Evolutionary conservation across 2,888 invertebrate genomes (phyloP).

Genomic region (Anaspis maculata): DNA sequence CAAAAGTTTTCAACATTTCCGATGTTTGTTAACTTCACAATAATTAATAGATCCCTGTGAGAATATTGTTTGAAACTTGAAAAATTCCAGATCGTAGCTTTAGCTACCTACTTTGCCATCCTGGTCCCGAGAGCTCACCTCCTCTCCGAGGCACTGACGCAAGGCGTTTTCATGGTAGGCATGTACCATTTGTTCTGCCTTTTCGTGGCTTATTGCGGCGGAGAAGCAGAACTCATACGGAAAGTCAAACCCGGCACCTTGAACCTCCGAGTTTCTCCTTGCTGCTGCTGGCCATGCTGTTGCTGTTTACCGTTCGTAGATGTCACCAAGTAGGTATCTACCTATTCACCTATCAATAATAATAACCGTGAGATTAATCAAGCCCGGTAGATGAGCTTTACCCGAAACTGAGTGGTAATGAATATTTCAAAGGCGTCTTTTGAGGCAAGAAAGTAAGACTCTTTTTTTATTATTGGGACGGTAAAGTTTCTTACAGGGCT

Average conservation of each 20-base stretch:
- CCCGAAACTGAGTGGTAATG: too few species aligned
- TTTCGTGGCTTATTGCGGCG: conserved; percentile 57
- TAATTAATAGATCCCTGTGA: not conserved
- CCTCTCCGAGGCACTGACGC: conserved; percentile 59
- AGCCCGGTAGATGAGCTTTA: too few species aligned
- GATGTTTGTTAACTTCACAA: not conserved
- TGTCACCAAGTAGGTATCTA: conserved; percentile 45
- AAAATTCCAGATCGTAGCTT: conserved; percentile 49
- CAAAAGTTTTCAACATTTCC: not conserved
- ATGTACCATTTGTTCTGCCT: conserved; percentile 63
- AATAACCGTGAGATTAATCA: too few species aligned
- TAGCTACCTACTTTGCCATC: conserved; percentile 49
- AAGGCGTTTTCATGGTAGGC: conserved; percentile 59
- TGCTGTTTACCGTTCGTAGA: conserved; percentile 49
- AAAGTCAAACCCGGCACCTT: conserved; percentile 50
- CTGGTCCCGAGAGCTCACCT: conserved; percentile 57
- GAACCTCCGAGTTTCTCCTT: conserved; percentile 57
- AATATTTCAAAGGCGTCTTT: too few species aligned
- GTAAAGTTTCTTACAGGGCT: too few species aligned
- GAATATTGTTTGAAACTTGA: not conserved
- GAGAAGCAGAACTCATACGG: conserved; percentile 51
- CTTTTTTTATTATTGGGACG: too few species aligned
- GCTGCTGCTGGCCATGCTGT: conserved; percentile 69
- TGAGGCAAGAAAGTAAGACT: not conserved
- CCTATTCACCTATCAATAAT: too few species aligned